These are phyloP conservation scores for Pardalotus punctatus DNA, from an alignment of 2,113 vertebrate species.

Conservation along the genomic window DNA sequence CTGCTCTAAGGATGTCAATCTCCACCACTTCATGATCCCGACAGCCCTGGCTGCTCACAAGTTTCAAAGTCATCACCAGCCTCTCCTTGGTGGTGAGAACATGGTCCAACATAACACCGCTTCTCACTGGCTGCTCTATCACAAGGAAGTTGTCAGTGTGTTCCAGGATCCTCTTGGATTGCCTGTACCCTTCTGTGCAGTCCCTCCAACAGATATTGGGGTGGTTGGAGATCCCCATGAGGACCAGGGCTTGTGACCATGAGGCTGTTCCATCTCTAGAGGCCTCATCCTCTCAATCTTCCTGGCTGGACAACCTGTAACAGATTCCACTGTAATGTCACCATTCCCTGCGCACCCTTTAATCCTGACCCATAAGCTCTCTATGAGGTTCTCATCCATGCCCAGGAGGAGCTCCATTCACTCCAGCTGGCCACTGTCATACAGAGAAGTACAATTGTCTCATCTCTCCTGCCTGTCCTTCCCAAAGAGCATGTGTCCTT, in stretches of 20 bases:
- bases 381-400: not conserved
- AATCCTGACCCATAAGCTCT: not conserved
- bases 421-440: not conserved
- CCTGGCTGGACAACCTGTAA: not conserved
- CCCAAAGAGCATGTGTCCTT: not conserved
- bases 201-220: rapidly evolving
- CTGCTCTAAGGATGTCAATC: not conserved
- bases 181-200: not conserved
- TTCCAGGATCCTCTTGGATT: not conserved
- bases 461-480: not conserved
- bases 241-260: rapidly evolving
- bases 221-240: not conserved
- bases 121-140: not conserved
- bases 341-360: not conserved
- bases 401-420: not conserved
- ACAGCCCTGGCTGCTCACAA: rapidly evolving
- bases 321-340: not conserved
- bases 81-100: not conserved
- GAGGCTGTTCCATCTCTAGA: not conserved
- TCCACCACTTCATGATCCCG: not conserved
- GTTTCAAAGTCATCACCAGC: not conserved
- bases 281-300: not conserved
- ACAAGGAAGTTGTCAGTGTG: rapidly evolving
- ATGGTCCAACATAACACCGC: not conserved
- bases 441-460: rapidly evolving